phyloP scores from a whole-genome alignment of 2,888 invertebrate species.

The Gari tellinella region DNA sequence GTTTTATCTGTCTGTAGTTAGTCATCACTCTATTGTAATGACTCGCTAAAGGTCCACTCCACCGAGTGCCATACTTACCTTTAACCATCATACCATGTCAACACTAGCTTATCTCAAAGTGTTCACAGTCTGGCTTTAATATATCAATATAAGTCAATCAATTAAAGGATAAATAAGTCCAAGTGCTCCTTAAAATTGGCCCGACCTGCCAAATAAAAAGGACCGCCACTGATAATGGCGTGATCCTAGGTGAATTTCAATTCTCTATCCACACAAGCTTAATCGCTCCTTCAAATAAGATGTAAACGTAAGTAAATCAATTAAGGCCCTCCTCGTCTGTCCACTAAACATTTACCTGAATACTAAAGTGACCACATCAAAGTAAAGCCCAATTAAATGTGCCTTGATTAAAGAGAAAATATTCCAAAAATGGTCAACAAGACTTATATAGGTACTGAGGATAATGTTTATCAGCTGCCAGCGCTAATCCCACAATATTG shows the following conservation, averaged over 20 bases:
- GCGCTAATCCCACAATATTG: too few relatives aligned
- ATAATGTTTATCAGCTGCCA: constrained; percentile 9
- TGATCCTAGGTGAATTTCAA: constrained; percentile 19
- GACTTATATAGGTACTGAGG: constrained; percentile 17
- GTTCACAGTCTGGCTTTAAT: too few relatives aligned
- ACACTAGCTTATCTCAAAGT: too few relatives aligned
- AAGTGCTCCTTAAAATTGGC: neutral
- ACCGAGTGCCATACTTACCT: too few relatives aligned
- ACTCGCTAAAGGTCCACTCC: too few relatives aligned
- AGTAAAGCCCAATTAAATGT: constrained; percentile 10
- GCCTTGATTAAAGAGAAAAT: too few relatives aligned
- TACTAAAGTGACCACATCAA: constrained; percentile 32
- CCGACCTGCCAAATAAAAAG: too few relatives aligned
- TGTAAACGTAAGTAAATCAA: constrained; percentile 40
- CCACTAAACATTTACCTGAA: too few relatives aligned
- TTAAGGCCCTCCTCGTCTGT: neutral
- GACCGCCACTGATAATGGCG: too few relatives aligned
- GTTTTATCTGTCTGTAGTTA: too few relatives aligned
- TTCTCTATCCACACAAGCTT: constrained; percentile 25
- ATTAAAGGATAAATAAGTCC: constrained; percentile 6
- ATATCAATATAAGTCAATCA: constrained; percentile 16
- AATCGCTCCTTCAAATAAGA: constrained; percentile 26
- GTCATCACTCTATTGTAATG: too few relatives aligned
- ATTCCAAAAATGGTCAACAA: constrained; percentile 4
- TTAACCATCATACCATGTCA: too few relatives aligned